These are phyloP conservation scores for Periophthalmus modestus DNA, from an alignment of 2,113 vertebrate species.

Conservation along the genomic window DNA sequence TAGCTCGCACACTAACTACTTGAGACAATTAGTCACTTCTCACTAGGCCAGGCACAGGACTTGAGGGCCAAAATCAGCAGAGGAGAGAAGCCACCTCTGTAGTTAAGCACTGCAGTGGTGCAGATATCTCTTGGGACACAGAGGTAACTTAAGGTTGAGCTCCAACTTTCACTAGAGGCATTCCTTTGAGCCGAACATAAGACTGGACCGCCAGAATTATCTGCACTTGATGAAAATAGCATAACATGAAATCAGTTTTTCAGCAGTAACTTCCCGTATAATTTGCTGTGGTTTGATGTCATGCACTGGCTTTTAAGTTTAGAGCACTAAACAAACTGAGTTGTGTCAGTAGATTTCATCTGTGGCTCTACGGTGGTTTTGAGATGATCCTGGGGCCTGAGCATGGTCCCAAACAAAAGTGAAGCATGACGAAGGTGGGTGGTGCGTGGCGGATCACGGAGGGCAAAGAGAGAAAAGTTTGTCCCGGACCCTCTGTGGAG, in stretches of 20 bases:
- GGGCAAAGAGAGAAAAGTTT: constrained; percentile 73
- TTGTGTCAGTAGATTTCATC: constrained; percentile 16
- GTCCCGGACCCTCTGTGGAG: constrained; percentile 68
- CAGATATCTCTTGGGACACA: constrained; percentile 28
- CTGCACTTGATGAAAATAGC: not conserved
- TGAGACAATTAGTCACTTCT: constrained; percentile 76
- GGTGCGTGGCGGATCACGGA: constrained; percentile 62
- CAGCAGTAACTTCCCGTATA: not conserved
- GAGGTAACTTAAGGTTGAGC: constrained; percentile 23
- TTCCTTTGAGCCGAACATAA: constrained; percentile 24
- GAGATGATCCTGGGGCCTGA: constrained; percentile 34
- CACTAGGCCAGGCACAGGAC: constrained; percentile 59
- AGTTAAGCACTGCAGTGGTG: constrained; percentile 42
- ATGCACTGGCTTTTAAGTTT: not conserved
- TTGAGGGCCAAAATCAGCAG: constrained; percentile 47
- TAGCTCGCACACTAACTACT: constrained; percentile 66
- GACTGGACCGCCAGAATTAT: constrained; percentile 1
- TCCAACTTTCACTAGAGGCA: constrained; percentile 16
- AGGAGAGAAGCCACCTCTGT: constrained; percentile 30
- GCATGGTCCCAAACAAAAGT: constrained; percentile 58
- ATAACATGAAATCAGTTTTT: constrained; percentile 5
- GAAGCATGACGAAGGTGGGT: constrained; percentile 72
- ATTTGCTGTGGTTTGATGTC: constrained; percentile 4
- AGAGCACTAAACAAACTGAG: not conserved
- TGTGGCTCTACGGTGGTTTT: constrained; percentile 21